Evolutionary conservation across 2,113 vertebrate genomes (phyloP), one percentile per base, ranked within the genome.

Genomic region (Gymnogyps californianus): DNA sequence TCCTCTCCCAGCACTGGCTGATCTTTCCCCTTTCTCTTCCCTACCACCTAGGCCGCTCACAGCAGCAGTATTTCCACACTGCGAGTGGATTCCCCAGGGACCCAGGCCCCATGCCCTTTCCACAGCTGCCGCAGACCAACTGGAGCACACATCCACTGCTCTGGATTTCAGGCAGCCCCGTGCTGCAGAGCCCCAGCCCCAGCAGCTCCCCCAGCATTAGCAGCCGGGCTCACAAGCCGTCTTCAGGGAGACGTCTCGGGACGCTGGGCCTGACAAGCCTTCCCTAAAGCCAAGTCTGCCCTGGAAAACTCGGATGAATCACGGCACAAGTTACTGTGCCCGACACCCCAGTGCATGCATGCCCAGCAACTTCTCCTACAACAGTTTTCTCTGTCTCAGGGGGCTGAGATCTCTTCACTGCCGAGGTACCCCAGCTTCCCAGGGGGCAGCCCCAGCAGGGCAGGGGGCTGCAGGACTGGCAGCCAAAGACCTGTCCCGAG

Each of bases 291-390:
- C 19, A 12, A 22, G 32, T 17, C 34, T 8, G 3, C 32, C 40
- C 64, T 34, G 79, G 40, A 61, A 76, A 40, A 76, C 13, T 8
- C 13, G 0, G 59, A 54, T 18, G 20, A 65, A 44, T n/a, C 29
- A 19, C 0, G 0, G 12, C 59, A 20, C 15, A 11, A 16, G 6
- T 11, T 16, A 4, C 49, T 2, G 21, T 4, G n/a, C 46, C 61
- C 5, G 0, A 38, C 16, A 13, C 4, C 26, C 42, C 16, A 10
- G 13, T 0, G 4, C 9, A 13, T 1, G 8, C 24, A 57, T 13
- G 21, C 21, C 25, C 72, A 17, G 46, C 16, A 5, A 20, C 22
- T 12, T 38, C 40, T 8, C 31, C n/a, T 8, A 16, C 26, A 32
- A 17, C 36, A 18, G 11, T 9, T 19, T 10, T 22, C 51, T 44